A percentile compares a stretch with the other conserved stretches of the same genome.
These are phyloP conservation scores for Tachina grossa DNA, from an alignment of 2,888 invertebrate species.

Conservation along the genomic window DNA sequence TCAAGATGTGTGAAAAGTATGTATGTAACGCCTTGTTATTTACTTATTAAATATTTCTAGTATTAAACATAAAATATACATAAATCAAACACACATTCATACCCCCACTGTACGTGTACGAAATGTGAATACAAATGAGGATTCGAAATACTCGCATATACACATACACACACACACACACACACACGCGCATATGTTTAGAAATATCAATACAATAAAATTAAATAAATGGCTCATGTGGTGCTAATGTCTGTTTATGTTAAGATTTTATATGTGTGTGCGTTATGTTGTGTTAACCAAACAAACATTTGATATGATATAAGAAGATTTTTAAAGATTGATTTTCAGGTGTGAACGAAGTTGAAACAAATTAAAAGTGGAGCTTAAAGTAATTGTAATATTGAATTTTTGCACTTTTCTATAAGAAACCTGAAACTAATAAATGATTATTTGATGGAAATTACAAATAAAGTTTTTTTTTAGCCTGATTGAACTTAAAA, in stretches of 20 bases:
- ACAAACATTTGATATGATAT: no score
- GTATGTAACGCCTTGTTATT: conserved; percentile 57
- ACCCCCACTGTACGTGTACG: not conserved
- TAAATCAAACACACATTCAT: not conserved
- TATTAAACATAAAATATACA: conserved; percentile 31
- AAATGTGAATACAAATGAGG: conserved; percentile 2
- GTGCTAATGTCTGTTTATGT: conserved; percentile 28
- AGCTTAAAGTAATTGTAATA: no score
- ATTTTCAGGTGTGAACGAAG: no score
- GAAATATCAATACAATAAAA: conserved; percentile 32
- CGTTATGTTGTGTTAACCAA: not conserved
- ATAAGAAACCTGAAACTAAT: no score
- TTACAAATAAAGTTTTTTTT: no score
- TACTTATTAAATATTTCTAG: conserved; percentile 27
- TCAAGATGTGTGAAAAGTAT: conserved; percentile 2
- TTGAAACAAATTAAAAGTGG: no score
- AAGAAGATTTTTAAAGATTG: no score
- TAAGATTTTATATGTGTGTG: conserved; percentile 6
- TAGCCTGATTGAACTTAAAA: no score
- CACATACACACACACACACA: not conserved
- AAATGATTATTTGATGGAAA: no score
- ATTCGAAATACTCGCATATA: not conserved
- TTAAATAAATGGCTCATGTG: conserved; percentile 49
- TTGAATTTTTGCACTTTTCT: no score
- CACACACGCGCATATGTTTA: not conserved